Conservation (phyloP, 2,888 invertebrate species). For the Lepidocyrtoides sp. region DNA sequence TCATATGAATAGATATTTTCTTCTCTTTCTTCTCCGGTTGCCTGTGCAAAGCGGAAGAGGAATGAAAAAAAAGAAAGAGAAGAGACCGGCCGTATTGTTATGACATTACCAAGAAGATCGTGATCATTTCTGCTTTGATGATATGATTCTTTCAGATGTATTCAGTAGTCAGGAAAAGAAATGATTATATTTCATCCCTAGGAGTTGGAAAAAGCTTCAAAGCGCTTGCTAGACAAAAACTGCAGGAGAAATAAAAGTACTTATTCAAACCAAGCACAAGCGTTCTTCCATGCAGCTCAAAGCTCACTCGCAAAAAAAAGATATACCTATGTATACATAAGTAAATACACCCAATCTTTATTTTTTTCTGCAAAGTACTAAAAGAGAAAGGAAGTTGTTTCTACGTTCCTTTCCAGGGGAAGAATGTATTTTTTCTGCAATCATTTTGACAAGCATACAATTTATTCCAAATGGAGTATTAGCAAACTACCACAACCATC, state of each 20-base stretch:
- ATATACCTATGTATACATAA: background rate
- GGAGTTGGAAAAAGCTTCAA: background rate
- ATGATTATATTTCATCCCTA: conserved; percentile 43
- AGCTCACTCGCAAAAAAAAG: background rate
- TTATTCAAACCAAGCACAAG: too few species aligned
- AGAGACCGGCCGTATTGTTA: conserved; percentile 71
- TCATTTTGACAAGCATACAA: conserved; percentile 61
- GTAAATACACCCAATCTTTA: too few species aligned
- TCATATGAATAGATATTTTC: conserved; percentile 53
- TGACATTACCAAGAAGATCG: conserved; percentile 70
- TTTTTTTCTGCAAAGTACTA: background rate
- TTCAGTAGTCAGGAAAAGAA: conserved; percentile 36
- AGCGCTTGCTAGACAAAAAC: background rate
- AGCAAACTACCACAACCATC: conserved; percentile 36
- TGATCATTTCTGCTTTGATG: conserved; percentile 65
- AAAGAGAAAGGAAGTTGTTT: conserved; percentile 52
- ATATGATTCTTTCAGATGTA: conserved; percentile 57
- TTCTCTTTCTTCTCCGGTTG: background rate
- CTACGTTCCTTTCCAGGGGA: background rate
- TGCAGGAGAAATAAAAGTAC: conserved; percentile 7
- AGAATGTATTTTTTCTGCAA: conserved; percentile 54
- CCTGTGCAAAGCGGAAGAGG: conserved; percentile 37
- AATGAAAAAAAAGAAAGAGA: conserved; percentile 29
- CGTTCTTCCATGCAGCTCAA: background rate
- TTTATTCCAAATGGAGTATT: conserved; percentile 60